phyloP scores from a whole-genome alignment of 2,888 invertebrate genomes.

The Drosophila birchii region DNA sequence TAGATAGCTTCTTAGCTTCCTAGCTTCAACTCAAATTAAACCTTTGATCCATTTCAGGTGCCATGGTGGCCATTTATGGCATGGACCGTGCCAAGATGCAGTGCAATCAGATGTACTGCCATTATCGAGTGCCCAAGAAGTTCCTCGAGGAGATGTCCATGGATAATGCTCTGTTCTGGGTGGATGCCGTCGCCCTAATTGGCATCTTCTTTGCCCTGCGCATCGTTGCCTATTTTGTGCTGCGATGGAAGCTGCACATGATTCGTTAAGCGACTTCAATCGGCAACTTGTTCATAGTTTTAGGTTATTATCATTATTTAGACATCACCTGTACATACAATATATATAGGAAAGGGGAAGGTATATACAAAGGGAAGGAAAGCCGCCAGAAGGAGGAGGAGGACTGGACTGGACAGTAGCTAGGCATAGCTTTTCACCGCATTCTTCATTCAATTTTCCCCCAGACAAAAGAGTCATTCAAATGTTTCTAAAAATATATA shows the following conservation, averaged over 20 bases:
- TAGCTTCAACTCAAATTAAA: neutral
- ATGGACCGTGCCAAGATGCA: slow-evolving; percentile 92
- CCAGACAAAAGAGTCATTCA: slow-evolving; percentile 11
- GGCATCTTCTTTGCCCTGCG: slow-evolving; percentile 92
- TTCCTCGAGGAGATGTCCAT: slow-evolving; percentile 94
- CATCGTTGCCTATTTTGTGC: slow-evolving; percentile 92
- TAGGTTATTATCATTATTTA: slow-evolving; percentile 32
- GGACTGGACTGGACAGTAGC: slow-evolving; percentile 39
- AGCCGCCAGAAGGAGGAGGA: slow-evolving; percentile 34
- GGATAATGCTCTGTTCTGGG: slow-evolving; percentile 91
- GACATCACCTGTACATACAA: slow-evolving; percentile 39
- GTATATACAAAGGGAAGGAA: slow-evolving; percentile 28
- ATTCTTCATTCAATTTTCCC: slow-evolving; percentile 48
- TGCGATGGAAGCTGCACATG: slow-evolving; percentile 91
- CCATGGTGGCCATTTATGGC: slow-evolving; percentile 96
- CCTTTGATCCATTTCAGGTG: slow-evolving; percentile 84
- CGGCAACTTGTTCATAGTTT: slow-evolving; percentile 16
- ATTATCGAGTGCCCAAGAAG: slow-evolving; percentile 91
- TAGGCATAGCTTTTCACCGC: slow-evolving; percentile 43
- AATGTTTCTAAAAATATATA: slow-evolving; percentile 28
- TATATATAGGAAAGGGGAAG: slow-evolving; percentile 9
- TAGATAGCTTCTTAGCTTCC: neutral
- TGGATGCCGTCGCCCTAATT: slow-evolving; percentile 92
- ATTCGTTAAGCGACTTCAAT: slow-evolving; percentile 80
- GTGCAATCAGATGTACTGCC: slow-evolving; percentile 93